These are phyloP conservation scores for Chiloscyllium punctatum DNA, from an alignment of 2,797 vertebrate genomes.

Conservation along the genomic window DNA sequence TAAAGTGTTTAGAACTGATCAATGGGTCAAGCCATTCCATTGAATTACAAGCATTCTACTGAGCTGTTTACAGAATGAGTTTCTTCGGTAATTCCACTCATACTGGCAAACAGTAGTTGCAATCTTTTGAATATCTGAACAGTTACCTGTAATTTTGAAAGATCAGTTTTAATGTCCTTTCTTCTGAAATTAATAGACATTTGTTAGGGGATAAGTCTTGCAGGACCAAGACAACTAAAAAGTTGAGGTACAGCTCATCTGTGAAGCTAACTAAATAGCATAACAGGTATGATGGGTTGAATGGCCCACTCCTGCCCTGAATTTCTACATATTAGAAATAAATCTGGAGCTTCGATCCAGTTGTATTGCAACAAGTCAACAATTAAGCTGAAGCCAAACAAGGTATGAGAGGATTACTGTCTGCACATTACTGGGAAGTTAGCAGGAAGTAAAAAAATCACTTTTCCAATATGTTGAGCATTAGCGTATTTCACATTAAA, in stretches of 20 bases:
- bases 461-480: background rate
- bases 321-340: background rate
- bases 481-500: background rate
- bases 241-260: background rate
- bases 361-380: background rate
- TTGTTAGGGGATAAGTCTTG: background rate
- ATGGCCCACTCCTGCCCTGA: background rate
- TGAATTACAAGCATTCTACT: conserved; percentile 13
- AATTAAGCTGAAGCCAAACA: background rate
- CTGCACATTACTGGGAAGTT: background rate
- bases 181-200: background rate
- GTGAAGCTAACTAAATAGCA: background rate
- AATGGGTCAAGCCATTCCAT: conserved; percentile 30
- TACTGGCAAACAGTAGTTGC: background rate
- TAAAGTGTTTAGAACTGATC: conserved; percentile 31
- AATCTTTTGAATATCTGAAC: background rate
- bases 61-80: background rate
- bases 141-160: background rate
- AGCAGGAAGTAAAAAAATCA: background rate
- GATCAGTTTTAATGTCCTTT: background rate
- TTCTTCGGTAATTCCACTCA: background rate
- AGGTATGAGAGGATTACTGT: background rate
- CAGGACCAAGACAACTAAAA: background rate
- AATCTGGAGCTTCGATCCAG: background rate
- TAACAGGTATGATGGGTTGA: background rate